phyloP scores from a whole-genome alignment of 2,113 vertebrate species.

The Polypterus bichir region DNA sequence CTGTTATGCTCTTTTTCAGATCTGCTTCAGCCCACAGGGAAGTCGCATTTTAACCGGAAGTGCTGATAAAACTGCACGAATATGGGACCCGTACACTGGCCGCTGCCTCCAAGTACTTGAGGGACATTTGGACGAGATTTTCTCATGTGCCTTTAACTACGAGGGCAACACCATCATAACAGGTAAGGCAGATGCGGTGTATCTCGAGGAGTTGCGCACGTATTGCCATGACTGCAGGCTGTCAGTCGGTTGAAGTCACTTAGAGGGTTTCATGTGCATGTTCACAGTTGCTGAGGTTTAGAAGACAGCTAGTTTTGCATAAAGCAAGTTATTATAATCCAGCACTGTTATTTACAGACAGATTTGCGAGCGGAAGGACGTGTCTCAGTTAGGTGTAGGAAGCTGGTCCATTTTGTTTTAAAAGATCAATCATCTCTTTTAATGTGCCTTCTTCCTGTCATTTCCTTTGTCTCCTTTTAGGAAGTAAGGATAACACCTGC shows the following conservation, averaged over 20 bases:
- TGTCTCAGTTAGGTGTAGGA: no score
- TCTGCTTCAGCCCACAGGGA: constrained; percentile 87
- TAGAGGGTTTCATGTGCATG: no score
- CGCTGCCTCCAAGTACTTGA: constrained; percentile 72
- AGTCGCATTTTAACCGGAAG: constrained; percentile 75
- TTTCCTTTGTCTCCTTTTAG: constrained; percentile 34
- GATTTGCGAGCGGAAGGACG: no score
- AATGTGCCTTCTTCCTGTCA: background rate
- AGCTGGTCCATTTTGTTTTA: no score
- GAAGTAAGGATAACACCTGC: constrained; percentile 92
- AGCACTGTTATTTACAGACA: no score
- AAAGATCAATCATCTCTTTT: no score
- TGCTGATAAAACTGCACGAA: constrained; percentile 76
- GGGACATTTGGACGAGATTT: constrained; percentile 83
- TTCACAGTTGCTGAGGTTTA: no score
- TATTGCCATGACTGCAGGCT: no score
- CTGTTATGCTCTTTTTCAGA: constrained; percentile 38
- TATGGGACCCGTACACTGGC: constrained; percentile 80
- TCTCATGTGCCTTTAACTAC: constrained; percentile 89
- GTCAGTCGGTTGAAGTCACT: no score
- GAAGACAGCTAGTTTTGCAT: no score
- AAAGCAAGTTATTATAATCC: no score
- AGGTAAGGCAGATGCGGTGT: constrained; percentile 40
- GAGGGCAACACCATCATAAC: constrained; percentile 77
- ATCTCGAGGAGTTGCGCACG: background rate